A percentile compares a stretch with the other conserved stretches of the same genome.
Evolutionary conservation across 1,140 invertebrate species (phyloP).

Genomic region (Pararge aegeria): DNA sequence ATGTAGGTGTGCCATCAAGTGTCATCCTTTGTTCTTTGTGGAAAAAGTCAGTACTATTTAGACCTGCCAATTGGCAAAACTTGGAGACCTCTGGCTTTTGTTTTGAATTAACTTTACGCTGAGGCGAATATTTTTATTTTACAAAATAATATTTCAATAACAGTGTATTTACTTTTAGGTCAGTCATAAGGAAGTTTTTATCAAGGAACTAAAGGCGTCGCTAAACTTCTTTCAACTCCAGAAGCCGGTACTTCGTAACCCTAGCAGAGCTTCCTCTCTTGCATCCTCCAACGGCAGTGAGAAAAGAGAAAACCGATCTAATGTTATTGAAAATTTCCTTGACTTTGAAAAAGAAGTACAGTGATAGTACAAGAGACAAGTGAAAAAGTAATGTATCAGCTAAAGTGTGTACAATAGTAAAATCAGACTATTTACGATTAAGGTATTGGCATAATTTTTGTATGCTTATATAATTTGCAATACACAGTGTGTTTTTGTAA

Average conservation of each 20-base stretch:
- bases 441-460: too few species aligned
- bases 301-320: slow-evolving; percentile 33
- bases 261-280: slow-evolving; percentile 56
- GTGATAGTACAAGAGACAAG: slow-evolving; percentile 16
- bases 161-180: slow-evolving; percentile 43
- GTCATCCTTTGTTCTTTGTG: too few species aligned
- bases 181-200: slow-evolving; percentile 64
- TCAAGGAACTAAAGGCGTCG: slow-evolving; percentile 63
- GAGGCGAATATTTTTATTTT: too few species aligned
- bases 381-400: background rate
- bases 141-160: background rate
- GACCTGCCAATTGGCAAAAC: too few species aligned
- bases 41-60: too few species aligned
- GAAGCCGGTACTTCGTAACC: slow-evolving; percentile 66
- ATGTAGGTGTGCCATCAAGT: too few species aligned
- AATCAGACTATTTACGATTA: background rate
- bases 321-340: slow-evolving; percentile 54
- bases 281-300: slow-evolving; percentile 33
- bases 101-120: too few species aligned
- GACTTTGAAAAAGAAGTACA: slow-evolving; percentile 54
- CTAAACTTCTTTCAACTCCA: slow-evolving; percentile 67
- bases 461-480: too few species aligned
- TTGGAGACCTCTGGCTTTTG: too few species aligned
- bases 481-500: too few species aligned
- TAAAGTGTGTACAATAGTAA: background rate